These are phyloP conservation scores for Nothocercus julius DNA, from an alignment of 2,113 vertebrate genomes.

Conservation along the genomic window DNA sequence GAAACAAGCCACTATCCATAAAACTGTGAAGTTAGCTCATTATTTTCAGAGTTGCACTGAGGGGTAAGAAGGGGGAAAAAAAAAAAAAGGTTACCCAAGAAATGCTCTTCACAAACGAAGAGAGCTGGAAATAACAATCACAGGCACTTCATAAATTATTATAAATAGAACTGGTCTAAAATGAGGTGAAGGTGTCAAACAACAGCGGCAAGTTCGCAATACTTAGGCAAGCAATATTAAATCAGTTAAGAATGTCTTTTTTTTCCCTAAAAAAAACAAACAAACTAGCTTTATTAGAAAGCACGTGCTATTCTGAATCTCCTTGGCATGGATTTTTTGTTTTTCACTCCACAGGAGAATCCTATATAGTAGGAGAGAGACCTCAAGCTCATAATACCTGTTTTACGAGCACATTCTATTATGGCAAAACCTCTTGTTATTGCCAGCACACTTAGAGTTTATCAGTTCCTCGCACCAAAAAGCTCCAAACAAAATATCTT, in stretches of 20 bases:
- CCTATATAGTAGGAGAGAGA: not conserved
- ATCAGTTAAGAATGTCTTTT: not conserved
- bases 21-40: not conserved
- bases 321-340: not conserved
- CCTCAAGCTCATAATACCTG: not conserved
- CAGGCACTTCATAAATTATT: not conserved
- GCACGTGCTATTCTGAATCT: not conserved
- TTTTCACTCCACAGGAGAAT: not conserved
- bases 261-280: not conserved
- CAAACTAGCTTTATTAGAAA: not conserved
- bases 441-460: not conserved
- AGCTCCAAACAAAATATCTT: not conserved
- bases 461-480: not conserved
- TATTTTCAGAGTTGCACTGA: conserved; percentile 10
- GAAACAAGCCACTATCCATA: not conserved
- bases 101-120: conserved; percentile 13
- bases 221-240: not conserved
- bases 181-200: not conserved
- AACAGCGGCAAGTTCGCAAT: not conserved
- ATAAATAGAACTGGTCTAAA: not conserved
- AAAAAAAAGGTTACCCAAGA: not conserved
- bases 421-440: not conserved
- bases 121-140: not conserved
- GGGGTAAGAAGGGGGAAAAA: not conserved
- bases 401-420: not conserved